Evolutionary conservation across 2,888 invertebrate species (phyloP).

Genomic region (Nineta flava): DNA sequence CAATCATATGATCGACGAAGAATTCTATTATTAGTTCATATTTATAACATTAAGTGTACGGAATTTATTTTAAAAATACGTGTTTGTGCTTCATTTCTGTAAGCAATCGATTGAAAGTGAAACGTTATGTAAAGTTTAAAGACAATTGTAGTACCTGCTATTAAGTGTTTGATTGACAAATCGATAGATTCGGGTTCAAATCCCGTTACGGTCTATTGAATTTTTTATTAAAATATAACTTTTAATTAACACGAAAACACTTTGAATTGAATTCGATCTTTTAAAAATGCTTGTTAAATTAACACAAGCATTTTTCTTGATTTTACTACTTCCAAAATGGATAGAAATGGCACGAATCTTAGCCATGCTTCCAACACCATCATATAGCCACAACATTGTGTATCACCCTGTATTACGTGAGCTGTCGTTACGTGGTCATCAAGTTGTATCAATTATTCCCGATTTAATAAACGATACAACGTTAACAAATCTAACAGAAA

Average conservation of each 20-base stretch:
- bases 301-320: not conserved
- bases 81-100: too few species aligned
- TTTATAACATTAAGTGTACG: too few species aligned
- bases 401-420: conserved; percentile 14
- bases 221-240: too few species aligned
- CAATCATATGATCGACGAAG: too few species aligned
- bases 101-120: too few species aligned
- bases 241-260: not conserved
- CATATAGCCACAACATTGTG: conserved; percentile 16
- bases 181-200: not conserved
- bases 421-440: conserved; percentile 14
- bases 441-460: conserved; percentile 15
- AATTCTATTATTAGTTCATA: too few species aligned
- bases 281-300: not conserved
- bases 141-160: too few species aligned
- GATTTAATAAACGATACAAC: conserved; percentile 13
- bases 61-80: too few species aligned
- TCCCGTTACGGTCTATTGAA: not conserved
- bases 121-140: too few species aligned
- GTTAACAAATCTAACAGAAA: conserved; percentile 14
- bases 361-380: conserved; percentile 15
- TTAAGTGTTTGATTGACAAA: too few species aligned
- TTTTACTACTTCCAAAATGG: not conserved
- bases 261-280: too few species aligned
- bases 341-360: conserved; percentile 14